Evolutionary conservation across 1,140 invertebrate genomes (phyloP).

Genomic region (Homarus americanus): DNA sequence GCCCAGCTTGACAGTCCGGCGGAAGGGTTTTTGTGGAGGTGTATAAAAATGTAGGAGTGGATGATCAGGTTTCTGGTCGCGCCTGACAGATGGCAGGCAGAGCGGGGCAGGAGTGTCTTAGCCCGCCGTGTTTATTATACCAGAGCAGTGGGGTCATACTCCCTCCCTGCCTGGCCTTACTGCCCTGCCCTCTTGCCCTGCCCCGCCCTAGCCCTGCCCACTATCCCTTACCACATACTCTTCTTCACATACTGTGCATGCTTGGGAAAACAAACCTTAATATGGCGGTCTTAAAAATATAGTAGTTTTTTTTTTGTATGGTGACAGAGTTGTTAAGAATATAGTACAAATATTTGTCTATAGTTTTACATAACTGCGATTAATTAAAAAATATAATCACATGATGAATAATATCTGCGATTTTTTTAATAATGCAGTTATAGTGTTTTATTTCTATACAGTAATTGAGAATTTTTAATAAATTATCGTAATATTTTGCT

Average conservation of each 20-base stretch:
- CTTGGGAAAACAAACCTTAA: too few species aligned
- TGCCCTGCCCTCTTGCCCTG: neutral
- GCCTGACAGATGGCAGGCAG: slow-evolving; percentile 65
- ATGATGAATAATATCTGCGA: too few species aligned
- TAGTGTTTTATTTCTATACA: too few species aligned
- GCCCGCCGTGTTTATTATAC: slow-evolving; percentile 59
- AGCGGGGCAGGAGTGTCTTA: slow-evolving; percentile 30
- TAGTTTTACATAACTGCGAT: too few species aligned
- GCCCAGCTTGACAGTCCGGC: slow-evolving; percentile 8
- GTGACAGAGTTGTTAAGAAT: too few species aligned
- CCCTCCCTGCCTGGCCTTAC: neutral
- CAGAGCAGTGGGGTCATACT: slow-evolving; percentile 4
- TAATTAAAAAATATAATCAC: too few species aligned
- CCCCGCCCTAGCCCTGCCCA: neutral
- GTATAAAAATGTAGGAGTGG: slow-evolving; percentile 58
- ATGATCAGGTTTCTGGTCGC: slow-evolving; percentile 58
- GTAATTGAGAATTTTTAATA: too few species aligned
- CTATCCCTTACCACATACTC: neutral
- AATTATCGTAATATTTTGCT: too few species aligned
- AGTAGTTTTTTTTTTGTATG: too few species aligned
- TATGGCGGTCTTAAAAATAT: too few species aligned
- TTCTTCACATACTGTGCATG: neutral
- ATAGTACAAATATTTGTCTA: too few species aligned
- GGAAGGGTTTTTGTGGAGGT: slow-evolving; percentile 1
- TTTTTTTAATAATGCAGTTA: too few species aligned